phyloP scores from a whole-genome alignment of 2,797 vertebrate genomes.

The Discoglossus pictus region DNA sequence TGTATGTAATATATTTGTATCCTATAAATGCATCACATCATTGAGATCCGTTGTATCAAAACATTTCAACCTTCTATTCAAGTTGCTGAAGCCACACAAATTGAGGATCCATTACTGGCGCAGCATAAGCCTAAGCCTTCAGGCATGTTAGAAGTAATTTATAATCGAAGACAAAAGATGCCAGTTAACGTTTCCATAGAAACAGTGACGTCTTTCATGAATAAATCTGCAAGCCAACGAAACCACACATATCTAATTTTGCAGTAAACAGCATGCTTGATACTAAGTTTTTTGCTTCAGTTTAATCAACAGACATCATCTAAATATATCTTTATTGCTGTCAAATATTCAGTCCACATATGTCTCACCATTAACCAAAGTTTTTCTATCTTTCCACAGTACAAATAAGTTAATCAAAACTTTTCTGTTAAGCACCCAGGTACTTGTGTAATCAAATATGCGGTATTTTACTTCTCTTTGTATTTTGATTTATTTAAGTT shows the following conservation, averaged over 20 bases:
- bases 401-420: no score
- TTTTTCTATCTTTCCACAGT: no score
- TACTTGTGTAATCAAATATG: no score
- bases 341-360: no score
- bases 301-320: neutral
- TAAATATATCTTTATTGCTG: no score
- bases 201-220: slow-evolving; percentile 53
- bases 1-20: neutral
- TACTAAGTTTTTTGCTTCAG: neutral
- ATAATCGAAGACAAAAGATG: slow-evolving; percentile 49
- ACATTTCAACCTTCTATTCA: no score
- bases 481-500: no score
- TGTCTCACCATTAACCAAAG: no score
- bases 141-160: slow-evolving; percentile 35
- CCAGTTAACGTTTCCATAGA: slow-evolving; percentile 47
- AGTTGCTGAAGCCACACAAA: neutral
- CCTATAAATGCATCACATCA: no score
- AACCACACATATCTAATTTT: slow-evolving; percentile 26
- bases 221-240: slow-evolving; percentile 50
- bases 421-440: no score
- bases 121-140: slow-evolving; percentile 22
- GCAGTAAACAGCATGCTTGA: slow-evolving; percentile 14
- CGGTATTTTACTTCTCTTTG: no score
- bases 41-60: no score
- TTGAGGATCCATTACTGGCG: slow-evolving; percentile 23